Percentiles rank a stretch among this genome's conserved stretches.
Conservation (phyloP, 2,113 vertebrate genomes). For the Choloepus hoffmanni region DNA sequence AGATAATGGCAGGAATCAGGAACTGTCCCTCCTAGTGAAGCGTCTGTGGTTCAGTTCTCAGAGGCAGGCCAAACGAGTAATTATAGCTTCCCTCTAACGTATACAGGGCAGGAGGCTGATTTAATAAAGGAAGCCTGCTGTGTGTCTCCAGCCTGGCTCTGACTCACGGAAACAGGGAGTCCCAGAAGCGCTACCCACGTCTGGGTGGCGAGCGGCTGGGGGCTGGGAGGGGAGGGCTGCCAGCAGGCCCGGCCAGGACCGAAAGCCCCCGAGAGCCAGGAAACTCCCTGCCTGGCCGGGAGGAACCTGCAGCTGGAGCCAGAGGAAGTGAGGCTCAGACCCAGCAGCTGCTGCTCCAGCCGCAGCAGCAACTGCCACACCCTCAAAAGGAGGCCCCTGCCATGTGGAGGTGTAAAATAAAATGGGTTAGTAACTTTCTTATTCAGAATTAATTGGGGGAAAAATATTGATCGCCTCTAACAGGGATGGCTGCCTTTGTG, state of each 20-base stretch:
- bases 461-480: background rate
- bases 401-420: conserved; percentile 42
- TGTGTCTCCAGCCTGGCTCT: conserved; percentile 80
- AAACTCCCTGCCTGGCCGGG: conserved; percentile 76
- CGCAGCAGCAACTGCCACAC: conserved; percentile 40
- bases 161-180: conserved; percentile 80
- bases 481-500: background rate
- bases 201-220: conserved; percentile 68
- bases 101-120: conserved; percentile 77
- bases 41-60: conserved; percentile 69
- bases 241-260: background rate
- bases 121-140: conserved; percentile 81
- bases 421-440: conserved; percentile 72
- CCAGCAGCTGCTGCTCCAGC: conserved; percentile 62
- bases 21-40: conserved; percentile 46
- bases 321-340: conserved; percentile 79
- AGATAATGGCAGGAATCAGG: conserved; percentile 52
- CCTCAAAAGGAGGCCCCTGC: conserved; percentile 50
- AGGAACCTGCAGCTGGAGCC: conserved; percentile 78
- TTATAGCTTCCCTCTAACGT: conserved; percentile 79
- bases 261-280: conserved; percentile 63
- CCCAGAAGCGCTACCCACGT: conserved; percentile 70
- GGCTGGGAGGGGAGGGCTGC: conserved; percentile 63
- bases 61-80: conserved; percentile 74
- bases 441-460: conserved; percentile 44